Percentiles rank a stretch among this genome's conserved stretches.
phyloP scores from a whole-genome alignment of 2,113 vertebrate species.

The Corythoichthys haematopterus region DNA sequence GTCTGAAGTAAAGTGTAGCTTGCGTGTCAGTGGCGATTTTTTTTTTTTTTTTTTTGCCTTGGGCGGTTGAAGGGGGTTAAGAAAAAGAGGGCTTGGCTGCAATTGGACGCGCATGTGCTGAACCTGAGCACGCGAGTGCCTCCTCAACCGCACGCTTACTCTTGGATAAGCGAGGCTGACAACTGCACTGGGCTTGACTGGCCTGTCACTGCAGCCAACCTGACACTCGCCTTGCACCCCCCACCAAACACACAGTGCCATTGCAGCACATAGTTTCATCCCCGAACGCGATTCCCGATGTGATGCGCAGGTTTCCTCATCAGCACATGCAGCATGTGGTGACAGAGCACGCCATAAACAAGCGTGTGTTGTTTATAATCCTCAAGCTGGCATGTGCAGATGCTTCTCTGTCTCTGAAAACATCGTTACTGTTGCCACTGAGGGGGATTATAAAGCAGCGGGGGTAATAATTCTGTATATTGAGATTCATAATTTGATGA shows the following conservation, averaged over 20 bases:
- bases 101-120: slow-evolving; percentile 19
- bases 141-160: slow-evolving; percentile 16
- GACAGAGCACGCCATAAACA: slow-evolving; percentile 36
- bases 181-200: slow-evolving; percentile 62
- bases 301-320: slow-evolving; percentile 42
- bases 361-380: slow-evolving; percentile 42
- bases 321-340: slow-evolving; percentile 38
- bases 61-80: not conserved
- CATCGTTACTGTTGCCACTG: slow-evolving; percentile 3
- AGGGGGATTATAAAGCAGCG: slow-evolving; percentile 12
- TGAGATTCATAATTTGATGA: slow-evolving; percentile 1
- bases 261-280: slow-evolving; percentile 13
- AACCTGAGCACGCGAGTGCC: slow-evolving; percentile 43
- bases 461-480: slow-evolving; percentile 3
- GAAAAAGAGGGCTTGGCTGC: not conserved
- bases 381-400: slow-evolving; percentile 34
- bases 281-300: slow-evolving; percentile 25
- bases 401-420: slow-evolving; percentile 30
- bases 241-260: slow-evolving; percentile 17
- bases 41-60: not conserved
- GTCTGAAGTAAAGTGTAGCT: slow-evolving; percentile 13
- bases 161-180: slow-evolving; percentile 58
- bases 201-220: slow-evolving; percentile 53
- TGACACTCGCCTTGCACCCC: slow-evolving; percentile 56
- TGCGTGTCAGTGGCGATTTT: not conserved